These are phyloP conservation scores for Trypoxylon attenuatum DNA, from an alignment of 2,888 invertebrate species.

Conservation along the genomic window DNA sequence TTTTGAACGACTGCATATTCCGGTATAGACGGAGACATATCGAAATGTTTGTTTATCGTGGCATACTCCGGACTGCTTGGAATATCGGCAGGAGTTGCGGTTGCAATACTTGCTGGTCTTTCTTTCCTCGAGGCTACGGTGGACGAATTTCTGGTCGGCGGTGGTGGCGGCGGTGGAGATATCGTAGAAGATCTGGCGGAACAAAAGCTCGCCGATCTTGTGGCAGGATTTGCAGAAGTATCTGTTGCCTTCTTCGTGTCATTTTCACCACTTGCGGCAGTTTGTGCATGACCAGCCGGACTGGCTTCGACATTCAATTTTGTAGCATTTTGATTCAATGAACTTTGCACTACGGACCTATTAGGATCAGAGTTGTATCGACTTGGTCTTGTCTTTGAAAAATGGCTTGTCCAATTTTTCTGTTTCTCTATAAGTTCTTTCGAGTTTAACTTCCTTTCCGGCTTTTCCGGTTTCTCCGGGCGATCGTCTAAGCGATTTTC, in stretches of 20 bases:
- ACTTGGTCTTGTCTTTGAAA: conserved; percentile 84
- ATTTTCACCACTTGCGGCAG: conserved; percentile 15
- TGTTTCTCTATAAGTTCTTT: conserved; percentile 93
- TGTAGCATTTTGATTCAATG: conserved; percentile 66
- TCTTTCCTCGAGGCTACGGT: conserved; percentile 58
- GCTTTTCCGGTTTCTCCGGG: conserved; percentile 85
- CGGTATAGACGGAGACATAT: conserved; percentile 64
- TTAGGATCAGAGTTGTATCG: conserved; percentile 81
- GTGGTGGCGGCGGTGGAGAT: conserved; percentile 75
- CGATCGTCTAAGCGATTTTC: conserved; percentile 75
- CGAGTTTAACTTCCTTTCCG: conserved; percentile 87
- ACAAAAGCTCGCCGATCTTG: conserved; percentile 79
- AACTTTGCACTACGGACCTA: conserved; percentile 76
- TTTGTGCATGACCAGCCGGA: conserved; percentile 35
- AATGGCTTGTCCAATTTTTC: conserved; percentile 94
- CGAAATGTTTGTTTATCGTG: conserved; percentile 63
- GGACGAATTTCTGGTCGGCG: conserved; percentile 66
- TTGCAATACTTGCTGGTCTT: conserved; percentile 65
- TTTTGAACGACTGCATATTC: conserved; percentile 69
- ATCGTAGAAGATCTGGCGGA: conserved; percentile 74
- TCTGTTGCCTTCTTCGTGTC: conserved; percentile 45
- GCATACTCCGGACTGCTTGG: conserved; percentile 67
- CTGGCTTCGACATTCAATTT: conserved; percentile 50
- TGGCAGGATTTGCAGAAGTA: conserved; percentile 63
- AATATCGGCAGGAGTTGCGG: conserved; percentile 56